These are phyloP conservation scores for Drosophila cyrtoloma DNA, from an alignment of 2,888 invertebrate genomes.

Conservation along the genomic window DNA sequence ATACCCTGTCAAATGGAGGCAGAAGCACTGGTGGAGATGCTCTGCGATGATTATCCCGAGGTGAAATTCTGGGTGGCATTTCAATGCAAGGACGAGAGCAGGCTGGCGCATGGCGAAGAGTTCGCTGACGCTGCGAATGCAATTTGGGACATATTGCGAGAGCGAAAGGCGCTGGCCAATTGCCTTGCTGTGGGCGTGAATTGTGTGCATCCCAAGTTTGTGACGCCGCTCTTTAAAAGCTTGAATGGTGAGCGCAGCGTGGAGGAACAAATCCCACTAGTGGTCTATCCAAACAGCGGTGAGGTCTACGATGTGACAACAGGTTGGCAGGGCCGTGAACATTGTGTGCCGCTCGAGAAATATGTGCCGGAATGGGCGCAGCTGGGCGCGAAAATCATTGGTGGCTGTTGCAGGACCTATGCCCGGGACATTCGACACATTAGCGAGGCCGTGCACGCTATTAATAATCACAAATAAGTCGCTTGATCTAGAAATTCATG, in stretches of 20 bases:
- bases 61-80: slow-evolving; percentile 95
- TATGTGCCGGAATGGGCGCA: slow-evolving; percentile 93
- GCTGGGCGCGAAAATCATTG: slow-evolving; percentile 93
- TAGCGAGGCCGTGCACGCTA: slow-evolving; percentile 84
- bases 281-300: slow-evolving; percentile 97
- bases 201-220: slow-evolving; percentile 90
- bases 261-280: slow-evolving; percentile 88
- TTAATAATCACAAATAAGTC: slow-evolving; percentile 67
- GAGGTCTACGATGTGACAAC: slow-evolving; percentile 81
- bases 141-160: slow-evolving; percentile 88
- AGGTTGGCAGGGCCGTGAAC: slow-evolving; percentile 90
- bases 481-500: slow-evolving; percentile 20
- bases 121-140: slow-evolving; percentile 90
- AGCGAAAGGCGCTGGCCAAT: slow-evolving; percentile 88
- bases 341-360: slow-evolving; percentile 89
- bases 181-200: slow-evolving; percentile 95
- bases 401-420: slow-evolving; percentile 96
- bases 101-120: slow-evolving; percentile 92
- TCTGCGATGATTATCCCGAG: slow-evolving; percentile 90
- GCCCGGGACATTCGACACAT: slow-evolving; percentile 92
- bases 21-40: slow-evolving; percentile 91
- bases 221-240: slow-evolving; percentile 87
- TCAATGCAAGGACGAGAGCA: slow-evolving; percentile 90
- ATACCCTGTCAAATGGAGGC: slow-evolving; percentile 96
- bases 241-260: slow-evolving; percentile 86